These are phyloP conservation scores for Cervus canadensis DNA, from an alignment of 2,113 vertebrate species.

Conservation along the genomic window DNA sequence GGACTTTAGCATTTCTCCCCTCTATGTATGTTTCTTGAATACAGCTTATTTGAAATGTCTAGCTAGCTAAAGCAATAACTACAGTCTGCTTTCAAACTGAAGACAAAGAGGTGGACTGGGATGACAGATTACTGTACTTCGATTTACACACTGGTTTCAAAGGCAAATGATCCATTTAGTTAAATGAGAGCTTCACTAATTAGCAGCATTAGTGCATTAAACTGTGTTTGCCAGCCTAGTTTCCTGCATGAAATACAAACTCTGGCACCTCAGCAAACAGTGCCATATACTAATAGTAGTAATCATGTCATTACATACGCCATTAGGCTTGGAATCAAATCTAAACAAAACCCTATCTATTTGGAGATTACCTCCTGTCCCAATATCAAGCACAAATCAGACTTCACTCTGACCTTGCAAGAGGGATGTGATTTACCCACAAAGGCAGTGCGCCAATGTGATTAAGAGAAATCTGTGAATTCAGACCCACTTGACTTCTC, in stretches of 20 bases:
- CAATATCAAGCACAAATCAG: background rate
- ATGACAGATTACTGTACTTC: background rate
- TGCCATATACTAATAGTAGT: background rate
- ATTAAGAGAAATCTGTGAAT: background rate
- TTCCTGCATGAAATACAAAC: conserved; percentile 31
- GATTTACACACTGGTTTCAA: background rate
- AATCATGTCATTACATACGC: conserved; percentile 48
- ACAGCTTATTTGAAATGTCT: background rate
- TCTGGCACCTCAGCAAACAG: conserved; percentile 40
- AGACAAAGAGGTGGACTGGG: background rate
- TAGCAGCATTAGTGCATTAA: background rate
- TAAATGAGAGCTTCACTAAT: conserved; percentile 12
- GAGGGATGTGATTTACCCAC: background rate
- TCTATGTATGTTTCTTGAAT: background rate
- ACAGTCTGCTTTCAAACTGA: background rate
- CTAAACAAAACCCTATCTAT: conserved; percentile 3
- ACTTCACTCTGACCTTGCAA: background rate
- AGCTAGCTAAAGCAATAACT: background rate
- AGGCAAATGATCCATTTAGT: conserved; percentile 23
- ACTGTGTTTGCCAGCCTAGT: background rate
- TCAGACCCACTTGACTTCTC: background rate
- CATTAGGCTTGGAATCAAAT: conserved; percentile 42
- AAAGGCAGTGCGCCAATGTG: background rate
- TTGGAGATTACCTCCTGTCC: background rate
- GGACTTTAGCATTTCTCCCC: background rate